A percentile compares a stretch with the other conserved stretches of the same genome.
Conservation (phyloP, 2,113 vertebrate genomes). For the Bubo blakistoni region DNA sequence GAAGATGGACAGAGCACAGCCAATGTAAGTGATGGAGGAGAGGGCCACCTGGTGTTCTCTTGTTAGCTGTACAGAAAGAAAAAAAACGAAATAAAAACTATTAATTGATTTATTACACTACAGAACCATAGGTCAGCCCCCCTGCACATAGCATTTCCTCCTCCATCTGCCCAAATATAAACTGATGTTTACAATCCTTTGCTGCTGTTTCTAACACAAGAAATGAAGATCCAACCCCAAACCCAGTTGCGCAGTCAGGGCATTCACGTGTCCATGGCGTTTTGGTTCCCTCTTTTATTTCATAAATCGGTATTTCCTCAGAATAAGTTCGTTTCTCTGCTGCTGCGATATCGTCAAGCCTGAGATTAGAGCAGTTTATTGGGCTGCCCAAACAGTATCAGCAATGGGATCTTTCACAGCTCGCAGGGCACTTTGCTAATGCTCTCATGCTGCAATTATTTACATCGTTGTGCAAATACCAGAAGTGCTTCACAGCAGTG, state of each 20-base stretch:
- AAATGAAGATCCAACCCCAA: neutral
- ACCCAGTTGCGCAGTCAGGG: rapidly evolving
- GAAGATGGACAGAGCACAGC: conserved; percentile 92
- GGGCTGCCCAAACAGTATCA: neutral
- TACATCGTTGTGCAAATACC: neutral
- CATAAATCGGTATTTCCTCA: neutral
- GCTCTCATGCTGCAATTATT: neutral
- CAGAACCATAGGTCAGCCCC: neutral
- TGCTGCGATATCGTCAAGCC: neutral
- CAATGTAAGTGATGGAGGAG: conserved; percentile 91
- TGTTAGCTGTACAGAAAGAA: conserved; percentile 74
- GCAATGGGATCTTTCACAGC: neutral
- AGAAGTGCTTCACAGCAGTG: neutral
- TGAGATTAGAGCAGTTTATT: neutral
- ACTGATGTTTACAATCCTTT: neutral
- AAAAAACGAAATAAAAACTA: neutral
- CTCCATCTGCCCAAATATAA: neutral
- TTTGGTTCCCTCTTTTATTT: neutral
- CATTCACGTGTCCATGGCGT: neutral
- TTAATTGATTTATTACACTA: neutral
- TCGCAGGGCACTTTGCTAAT: neutral
- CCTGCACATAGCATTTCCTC: neutral
- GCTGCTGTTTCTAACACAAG: neutral
- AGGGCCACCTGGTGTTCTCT: conserved; percentile 90
- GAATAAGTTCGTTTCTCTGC: neutral